Evolutionary conservation across 2,888 invertebrate species (phyloP), one percentile per base, ranked within the genome.

Genomic region (Plagiodera versicolora): DNA sequence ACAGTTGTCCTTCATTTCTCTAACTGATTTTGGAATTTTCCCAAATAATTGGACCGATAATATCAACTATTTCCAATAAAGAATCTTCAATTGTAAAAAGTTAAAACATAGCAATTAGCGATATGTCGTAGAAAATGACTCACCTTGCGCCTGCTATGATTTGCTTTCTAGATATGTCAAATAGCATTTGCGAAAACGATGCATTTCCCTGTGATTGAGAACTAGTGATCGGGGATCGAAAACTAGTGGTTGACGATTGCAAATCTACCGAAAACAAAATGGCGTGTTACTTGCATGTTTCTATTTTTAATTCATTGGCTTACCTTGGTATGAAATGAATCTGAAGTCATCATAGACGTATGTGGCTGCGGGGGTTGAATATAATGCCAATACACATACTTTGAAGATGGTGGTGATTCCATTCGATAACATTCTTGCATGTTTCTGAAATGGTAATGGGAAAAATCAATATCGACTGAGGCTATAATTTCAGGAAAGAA

Each of bases 121-220:
- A n/a, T n/a, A n/a, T n/a, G n/a, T n/a, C n/a, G n/a, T n/a, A n/a
- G n/a, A 24, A 3, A 6, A 6, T 24, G 6, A 48, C 14, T 48
- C 14, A 94, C 94, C 92, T 89, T 71, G 94, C 94, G 69, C 95
- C 95, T 71, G 94, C 92, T 74, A 95, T 86, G 72, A 95, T 85
- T 81, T 95, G 94, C 80, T 91, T 90, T 76, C 93, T 86, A 69
- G 90, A 88, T 61, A 92, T 89, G 82, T 95, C 95, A 79, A 95
- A 92, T 59, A 94, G 83, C 76, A 95, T 83, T 83, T 92, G 90
- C 54, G 92, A 90, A 81, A 89, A 95, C 69, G 89, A 87, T 65
- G 87, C 86, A 69, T 91, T 88, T 70, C 87, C 88, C 64, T 87
- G 85, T 78, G 90, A 88, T 71, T 85, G 84, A 80, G 93, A 95